These are phyloP conservation scores for Portevinia maculata DNA, from an alignment of 2,888 invertebrate genomes.

Conservation along the genomic window DNA sequence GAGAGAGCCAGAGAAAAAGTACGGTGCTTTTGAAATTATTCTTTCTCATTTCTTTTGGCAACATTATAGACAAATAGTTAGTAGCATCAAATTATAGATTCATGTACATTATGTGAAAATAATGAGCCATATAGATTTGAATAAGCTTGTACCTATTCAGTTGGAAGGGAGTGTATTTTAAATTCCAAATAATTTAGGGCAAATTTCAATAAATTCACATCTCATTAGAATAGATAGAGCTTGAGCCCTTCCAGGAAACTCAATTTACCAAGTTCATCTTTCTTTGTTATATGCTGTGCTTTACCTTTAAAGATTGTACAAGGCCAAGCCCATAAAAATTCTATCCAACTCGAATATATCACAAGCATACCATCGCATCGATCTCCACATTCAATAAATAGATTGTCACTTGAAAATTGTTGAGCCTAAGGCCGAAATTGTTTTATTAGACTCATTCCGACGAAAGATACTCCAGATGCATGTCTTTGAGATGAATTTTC, in stretches of 20 bases:
- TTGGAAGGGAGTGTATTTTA: too few species aligned
- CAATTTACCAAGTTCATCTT: slow-evolving; percentile 7
- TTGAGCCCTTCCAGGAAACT: slow-evolving; percentile 1
- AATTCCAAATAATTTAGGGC: too few species aligned
- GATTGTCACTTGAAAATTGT: slow-evolving; percentile 48
- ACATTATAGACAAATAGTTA: too few species aligned
- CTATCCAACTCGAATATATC: slow-evolving; percentile 18
- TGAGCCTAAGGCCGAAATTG: slow-evolving; percentile 23
- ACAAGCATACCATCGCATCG: slow-evolving; percentile 11
- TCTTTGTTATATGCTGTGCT: slow-evolving; percentile 4
- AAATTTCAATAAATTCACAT: background rate
- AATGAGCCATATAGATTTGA: too few species aligned
- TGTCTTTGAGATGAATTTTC: background rate
- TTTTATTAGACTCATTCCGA: slow-evolving; percentile 36
- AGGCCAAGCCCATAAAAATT: slow-evolving; percentile 43
- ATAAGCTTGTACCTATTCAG: too few species aligned
- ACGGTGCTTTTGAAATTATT: too few species aligned
- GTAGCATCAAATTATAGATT: too few species aligned
- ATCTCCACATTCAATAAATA: slow-evolving; percentile 26
- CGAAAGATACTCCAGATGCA: slow-evolving; percentile 44
- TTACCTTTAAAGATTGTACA: slow-evolving; percentile 25
- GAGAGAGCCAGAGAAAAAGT: too few species aligned
- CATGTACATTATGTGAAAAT: too few species aligned
- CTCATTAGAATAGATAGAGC: background rate
- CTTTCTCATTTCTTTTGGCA: too few species aligned